Evolutionary conservation across 2,888 invertebrate genomes (phyloP).

Genomic region (Spilosoma lubricipeda): DNA sequence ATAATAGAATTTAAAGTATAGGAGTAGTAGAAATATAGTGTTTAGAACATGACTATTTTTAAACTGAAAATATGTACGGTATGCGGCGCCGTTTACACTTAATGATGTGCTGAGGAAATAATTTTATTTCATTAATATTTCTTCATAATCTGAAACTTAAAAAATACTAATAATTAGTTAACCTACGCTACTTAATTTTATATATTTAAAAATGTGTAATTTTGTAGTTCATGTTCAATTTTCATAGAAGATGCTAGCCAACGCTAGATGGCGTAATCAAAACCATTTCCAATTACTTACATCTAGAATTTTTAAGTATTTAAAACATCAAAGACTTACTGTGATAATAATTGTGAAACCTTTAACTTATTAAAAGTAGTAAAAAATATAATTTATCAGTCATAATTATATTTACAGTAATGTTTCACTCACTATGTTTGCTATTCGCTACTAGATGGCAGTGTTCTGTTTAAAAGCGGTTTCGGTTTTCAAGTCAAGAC

Average conservation of each 20-base stretch:
- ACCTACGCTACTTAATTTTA: neutral
- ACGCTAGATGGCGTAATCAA: constrained; percentile 57
- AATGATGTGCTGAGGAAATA: neutral
- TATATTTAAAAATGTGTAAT: too few species aligned
- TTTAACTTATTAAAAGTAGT: neutral
- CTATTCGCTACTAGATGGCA: constrained; percentile 51
- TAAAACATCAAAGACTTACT: neutral
- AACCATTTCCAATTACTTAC: too few species aligned
- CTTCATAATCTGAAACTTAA: neutral
- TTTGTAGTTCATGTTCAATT: too few species aligned
- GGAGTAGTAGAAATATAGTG: too few species aligned
- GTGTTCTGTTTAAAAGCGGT: neutral
- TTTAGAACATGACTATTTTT: neutral
- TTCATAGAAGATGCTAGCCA: constrained; percentile 48
- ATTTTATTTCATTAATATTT: neutral
- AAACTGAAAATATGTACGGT: too few species aligned
- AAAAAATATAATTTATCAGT: too few species aligned
- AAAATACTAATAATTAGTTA: too few species aligned
- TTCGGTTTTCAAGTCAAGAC: too few species aligned
- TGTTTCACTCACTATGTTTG: neutral
- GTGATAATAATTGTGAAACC: neutral
- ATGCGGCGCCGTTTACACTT: neutral
- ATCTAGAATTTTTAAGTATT: neutral
- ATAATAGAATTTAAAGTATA: too few species aligned
- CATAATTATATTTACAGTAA: too few species aligned